phyloP scores from a whole-genome alignment of 2,113 vertebrate genomes.

The Marcusenius ussheri region DNA sequence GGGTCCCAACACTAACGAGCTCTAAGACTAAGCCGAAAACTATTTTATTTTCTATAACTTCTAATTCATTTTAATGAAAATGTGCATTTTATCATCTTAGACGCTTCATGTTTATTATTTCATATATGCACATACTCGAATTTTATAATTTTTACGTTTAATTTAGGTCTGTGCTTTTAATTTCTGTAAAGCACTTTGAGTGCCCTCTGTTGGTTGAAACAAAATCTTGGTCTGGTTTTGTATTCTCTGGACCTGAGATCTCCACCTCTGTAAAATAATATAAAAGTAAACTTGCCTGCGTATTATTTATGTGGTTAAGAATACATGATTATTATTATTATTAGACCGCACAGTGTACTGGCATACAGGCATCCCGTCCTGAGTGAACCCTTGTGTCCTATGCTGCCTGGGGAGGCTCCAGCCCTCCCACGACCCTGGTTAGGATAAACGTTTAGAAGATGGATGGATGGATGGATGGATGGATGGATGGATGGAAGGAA shows the following conservation, averaged over 20 bases:
- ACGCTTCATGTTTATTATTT: neutral
- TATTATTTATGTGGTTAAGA: neutral
- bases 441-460: neutral
- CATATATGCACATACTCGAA: neutral
- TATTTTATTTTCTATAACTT: neutral
- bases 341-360: neutral
- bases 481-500: neutral
- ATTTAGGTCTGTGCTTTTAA: neutral
- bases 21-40: neutral
- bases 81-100: neutral
- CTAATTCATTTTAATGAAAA: neutral
- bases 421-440: neutral
- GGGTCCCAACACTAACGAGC: neutral
- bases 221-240: neutral
- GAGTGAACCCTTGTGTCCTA: neutral
- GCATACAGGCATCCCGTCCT: neutral
- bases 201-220: neutral
- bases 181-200: neutral
- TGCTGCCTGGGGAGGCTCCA: neutral
- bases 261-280: neutral
- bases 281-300: neutral
- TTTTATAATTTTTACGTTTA: neutral
- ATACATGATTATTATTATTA: neutral
- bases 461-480: neutral
- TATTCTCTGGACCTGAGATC: too few species aligned